Evolutionary conservation across 2,888 invertebrate species (phyloP).

Genomic region (Drosophila affinis): DNA sequence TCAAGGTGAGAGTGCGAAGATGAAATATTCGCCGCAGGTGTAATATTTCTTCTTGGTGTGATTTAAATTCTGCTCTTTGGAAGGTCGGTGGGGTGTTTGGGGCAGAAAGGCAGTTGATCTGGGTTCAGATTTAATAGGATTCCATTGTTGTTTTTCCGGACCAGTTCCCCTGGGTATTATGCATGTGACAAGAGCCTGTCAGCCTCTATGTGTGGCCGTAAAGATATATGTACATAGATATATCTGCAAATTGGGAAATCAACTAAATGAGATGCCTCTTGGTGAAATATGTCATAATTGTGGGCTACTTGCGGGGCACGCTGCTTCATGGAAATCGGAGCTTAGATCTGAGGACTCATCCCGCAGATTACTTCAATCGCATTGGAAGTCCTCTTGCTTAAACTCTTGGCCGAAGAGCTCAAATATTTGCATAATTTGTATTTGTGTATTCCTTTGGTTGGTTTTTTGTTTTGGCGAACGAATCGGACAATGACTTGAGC

Average conservation of each 20-base stretch:
- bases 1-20: constrained; percentile 20
- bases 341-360: neutral
- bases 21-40: constrained; percentile 71
- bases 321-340: constrained; percentile 5
- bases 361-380: constrained; percentile 17
- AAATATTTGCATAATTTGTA: constrained; percentile 72
- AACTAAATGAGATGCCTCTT: neutral
- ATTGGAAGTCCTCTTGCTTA: neutral
- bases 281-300: neutral
- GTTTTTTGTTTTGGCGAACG: constrained; percentile 27
- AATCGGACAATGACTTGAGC: constrained; percentile 70
- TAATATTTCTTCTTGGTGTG: constrained; percentile 65
- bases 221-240: constrained; percentile 21
- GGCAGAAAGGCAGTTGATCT: constrained; percentile 15
- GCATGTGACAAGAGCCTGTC: constrained; percentile 34
- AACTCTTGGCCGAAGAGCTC: constrained; percentile 38
- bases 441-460: constrained; percentile 55
- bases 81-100: constrained; percentile 27
- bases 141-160: constrained; percentile 66
- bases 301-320: neutral
- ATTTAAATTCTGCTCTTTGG: constrained; percentile 60
- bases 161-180: constrained; percentile 42
- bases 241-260: constrained; percentile 26
- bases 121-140: constrained; percentile 59
- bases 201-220: constrained; percentile 6